Evolutionary conservation across 2,113 vertebrate genomes (phyloP).

Genomic region (Xiphorhynchus elegans): DNA sequence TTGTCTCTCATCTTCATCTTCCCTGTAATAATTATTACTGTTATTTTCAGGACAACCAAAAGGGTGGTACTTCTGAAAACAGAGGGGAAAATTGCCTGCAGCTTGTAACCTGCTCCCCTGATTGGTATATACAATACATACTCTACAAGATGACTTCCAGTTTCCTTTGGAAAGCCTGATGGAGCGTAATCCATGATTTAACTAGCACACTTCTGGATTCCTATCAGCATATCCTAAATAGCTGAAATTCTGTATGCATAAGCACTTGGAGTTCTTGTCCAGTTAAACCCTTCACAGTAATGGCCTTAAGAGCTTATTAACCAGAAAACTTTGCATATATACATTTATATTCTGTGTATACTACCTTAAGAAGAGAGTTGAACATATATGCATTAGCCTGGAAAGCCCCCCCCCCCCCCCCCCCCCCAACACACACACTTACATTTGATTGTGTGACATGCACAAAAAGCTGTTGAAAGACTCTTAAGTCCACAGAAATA

Average conservation of each 20-base stretch:
- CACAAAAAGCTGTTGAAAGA: background rate
- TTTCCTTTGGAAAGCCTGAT: background rate
- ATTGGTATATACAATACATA: conserved; percentile 77
- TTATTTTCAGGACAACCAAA: conserved; percentile 77
- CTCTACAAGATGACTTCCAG: background rate
- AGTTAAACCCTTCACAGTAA: background rate
- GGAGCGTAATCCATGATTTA: background rate
- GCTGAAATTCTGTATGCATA: background rate
- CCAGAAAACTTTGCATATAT: background rate
- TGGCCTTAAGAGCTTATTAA: background rate
- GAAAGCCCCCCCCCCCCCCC: background rate
- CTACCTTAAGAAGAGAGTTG: background rate
- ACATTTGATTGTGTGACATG: background rate
- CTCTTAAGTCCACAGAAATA: background rate
- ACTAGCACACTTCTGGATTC: background rate
- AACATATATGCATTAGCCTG: background rate
- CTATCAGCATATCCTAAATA: background rate
- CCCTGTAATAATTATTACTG: background rate
- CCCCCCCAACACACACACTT: background rate
- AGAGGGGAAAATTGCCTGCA: conserved; percentile 76
- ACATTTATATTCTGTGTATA: background rate
- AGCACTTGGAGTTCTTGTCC: background rate
- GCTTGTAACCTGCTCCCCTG: conserved; percentile 87
- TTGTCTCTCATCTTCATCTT: background rate
- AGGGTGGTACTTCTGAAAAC: conserved; percentile 79